These are phyloP conservation scores for Platyrinchus mystaceus DNA, from an alignment of 2,797 vertebrate genomes.

Conservation along the genomic window DNA sequence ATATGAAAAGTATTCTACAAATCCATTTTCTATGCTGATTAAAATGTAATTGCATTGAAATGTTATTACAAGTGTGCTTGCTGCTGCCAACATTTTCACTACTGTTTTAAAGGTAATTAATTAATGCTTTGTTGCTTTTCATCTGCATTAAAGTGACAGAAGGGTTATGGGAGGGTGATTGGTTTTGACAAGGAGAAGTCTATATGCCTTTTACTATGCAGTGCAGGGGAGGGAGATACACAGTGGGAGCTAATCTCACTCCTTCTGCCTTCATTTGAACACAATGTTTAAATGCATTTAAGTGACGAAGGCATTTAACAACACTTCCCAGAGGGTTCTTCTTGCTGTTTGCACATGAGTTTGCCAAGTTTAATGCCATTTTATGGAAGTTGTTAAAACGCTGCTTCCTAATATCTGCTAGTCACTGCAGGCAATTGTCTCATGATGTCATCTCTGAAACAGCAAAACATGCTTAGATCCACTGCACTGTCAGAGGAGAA, in stretches of 20 bases:
- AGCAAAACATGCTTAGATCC: background rate
- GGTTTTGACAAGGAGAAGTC: conserved; percentile 63
- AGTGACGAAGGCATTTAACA: conserved; percentile 59
- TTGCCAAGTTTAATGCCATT: conserved; percentile 47
- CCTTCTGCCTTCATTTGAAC: conserved; percentile 53
- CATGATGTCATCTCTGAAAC: background rate
- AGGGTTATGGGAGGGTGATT: conserved; percentile 57
- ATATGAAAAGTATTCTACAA: background rate
- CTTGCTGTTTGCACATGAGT: conserved; percentile 18
- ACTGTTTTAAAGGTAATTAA: conserved; percentile 61
- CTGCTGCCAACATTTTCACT: conserved; percentile 38
- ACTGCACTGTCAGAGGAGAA: background rate
- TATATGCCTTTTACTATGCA: conserved; percentile 16
- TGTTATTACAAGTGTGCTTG: background rate
- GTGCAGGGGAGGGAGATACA: conserved; percentile 31
- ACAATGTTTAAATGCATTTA: conserved; percentile 58
- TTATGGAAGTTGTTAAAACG: conserved; percentile 39
- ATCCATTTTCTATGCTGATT: background rate
- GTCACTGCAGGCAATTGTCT: conserved; percentile 17
- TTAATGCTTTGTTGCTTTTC: conserved; percentile 66
- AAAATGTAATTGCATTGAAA: background rate
- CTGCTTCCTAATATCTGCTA: background rate
- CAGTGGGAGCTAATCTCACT: conserved; percentile 48
- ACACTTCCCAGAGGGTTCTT: conserved; percentile 38
- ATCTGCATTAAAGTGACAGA: conserved; percentile 60